A percentile compares a stretch with the other conserved stretches of the same genome.
These are phyloP conservation scores for Acleris sparsana DNA, from an alignment of 2,888 invertebrate genomes.

Conservation along the genomic window DNA sequence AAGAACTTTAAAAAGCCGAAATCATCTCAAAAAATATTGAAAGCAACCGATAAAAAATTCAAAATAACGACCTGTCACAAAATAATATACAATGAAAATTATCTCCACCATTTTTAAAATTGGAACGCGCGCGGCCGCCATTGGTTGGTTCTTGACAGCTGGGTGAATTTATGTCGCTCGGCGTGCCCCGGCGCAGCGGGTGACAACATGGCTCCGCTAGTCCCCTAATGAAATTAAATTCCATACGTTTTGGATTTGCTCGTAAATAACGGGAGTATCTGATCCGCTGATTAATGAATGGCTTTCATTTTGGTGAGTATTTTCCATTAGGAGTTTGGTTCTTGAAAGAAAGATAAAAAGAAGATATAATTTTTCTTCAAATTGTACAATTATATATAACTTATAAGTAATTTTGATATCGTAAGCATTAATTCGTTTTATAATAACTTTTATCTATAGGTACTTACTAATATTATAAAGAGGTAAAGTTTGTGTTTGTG, in stretches of 20 bases:
- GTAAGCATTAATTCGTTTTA: too few species aligned
- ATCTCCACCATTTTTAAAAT: conserved; percentile 82
- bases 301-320: conserved; percentile 51
- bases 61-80: conserved; percentile 83
- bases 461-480: too few species aligned
- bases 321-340: conserved; percentile 16
- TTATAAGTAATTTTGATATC: too few species aligned
- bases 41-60: conserved; percentile 74
- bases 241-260: conserved; percentile 79
- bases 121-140: conserved; percentile 64
- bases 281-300: conserved; percentile 81
- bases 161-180: conserved; percentile 74
- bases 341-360: too few species aligned
- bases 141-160: conserved; percentile 79
- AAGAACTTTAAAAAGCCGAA: conserved; percentile 45
- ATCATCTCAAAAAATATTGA: conserved; percentile 67
- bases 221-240: conserved; percentile 83
- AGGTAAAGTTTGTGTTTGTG: too few species aligned
- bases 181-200: conserved; percentile 76
- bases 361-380: too few species aligned
- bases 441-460: too few species aligned
- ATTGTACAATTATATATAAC: too few species aligned
- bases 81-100: conserved; percentile 82
- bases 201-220: conserved; percentile 79
- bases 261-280: conserved; percentile 80